phyloP scores from a whole-genome alignment of 2,888 invertebrate genomes.

The Dexiosoma caninum region DNA sequence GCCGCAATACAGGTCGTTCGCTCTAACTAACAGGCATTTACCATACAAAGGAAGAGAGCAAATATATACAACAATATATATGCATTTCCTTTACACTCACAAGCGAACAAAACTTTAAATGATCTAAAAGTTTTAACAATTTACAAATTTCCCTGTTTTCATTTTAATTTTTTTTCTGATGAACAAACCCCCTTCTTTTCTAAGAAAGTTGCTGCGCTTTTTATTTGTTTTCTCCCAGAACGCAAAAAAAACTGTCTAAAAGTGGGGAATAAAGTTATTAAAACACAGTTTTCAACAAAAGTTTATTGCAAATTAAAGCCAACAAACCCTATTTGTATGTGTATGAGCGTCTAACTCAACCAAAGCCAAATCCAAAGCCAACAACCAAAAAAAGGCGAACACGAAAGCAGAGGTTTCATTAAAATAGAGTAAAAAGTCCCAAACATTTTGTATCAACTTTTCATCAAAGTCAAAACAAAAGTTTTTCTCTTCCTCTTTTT shows the following conservation, averaged over 20 bases:
- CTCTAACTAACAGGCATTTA: constrained; percentile 17
- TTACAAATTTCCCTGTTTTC: constrained; percentile 45
- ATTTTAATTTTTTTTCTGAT: constrained; percentile 27
- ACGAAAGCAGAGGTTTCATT: constrained; percentile 48
- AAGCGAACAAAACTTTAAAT: constrained; percentile 62
- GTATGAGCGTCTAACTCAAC: constrained; percentile 33
- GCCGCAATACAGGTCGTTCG: constrained; percentile 39
- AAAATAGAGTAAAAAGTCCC: constrained; percentile 49
- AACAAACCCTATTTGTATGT: constrained; percentile 43
- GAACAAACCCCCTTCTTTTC: constrained; percentile 59
- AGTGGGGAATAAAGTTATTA: constrained; percentile 64
- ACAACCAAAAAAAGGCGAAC: constrained; percentile 26
- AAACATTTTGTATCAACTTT: constrained; percentile 59
- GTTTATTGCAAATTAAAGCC: constrained; percentile 63
- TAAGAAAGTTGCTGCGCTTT: constrained; percentile 61
- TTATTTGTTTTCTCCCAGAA: constrained; percentile 53
- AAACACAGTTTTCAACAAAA: constrained; percentile 63
- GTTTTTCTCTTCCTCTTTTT: constrained; percentile 60
- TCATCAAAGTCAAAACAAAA: constrained; percentile 65
- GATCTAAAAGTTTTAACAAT: constrained; percentile 64
- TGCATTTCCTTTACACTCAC: constrained; percentile 34
- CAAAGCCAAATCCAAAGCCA: constrained; percentile 38
- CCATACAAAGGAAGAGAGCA: constrained; percentile 7
- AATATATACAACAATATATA: not conserved
- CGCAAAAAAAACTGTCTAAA: constrained; percentile 39